Conservation (phyloP, 35 echinoderm and acorn worm species). For the Heliocidaris tuberculata region DNA sequence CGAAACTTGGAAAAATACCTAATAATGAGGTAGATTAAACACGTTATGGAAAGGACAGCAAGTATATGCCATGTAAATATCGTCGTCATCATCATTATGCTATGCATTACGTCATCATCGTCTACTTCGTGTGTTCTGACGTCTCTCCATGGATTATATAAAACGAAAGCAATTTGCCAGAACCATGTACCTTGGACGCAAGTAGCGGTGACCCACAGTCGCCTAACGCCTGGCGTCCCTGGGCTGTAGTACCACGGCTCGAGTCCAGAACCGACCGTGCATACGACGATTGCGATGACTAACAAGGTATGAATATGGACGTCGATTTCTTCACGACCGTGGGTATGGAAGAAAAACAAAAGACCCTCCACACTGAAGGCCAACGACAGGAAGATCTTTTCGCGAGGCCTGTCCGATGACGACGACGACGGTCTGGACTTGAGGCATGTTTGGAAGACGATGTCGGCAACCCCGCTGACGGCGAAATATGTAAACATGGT, state of each 20-base stretch:
- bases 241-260: constrained; percentile 4
- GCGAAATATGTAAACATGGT: constrained; percentile 59
- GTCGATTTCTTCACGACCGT: constrained; percentile 38
- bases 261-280: not conserved
- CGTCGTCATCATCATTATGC: constrained; percentile 42
- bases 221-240: not conserved
- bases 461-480: constrained; percentile 37
- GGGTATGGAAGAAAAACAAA: constrained; percentile 44
- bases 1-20: not conserved
- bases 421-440: not conserved
- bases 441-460: constrained; percentile 12
- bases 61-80: constrained; percentile 54
- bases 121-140: not conserved
- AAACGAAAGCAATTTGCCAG: constrained; percentile 37
- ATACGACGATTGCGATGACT: constrained; percentile 39
- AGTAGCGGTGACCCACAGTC: constrained; percentile 21
- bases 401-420: not conserved
- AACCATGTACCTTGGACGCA: constrained; percentile 59
- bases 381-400: constrained; percentile 44
- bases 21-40: not conserved
- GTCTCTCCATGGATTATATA: constrained; percentile 42
- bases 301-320: constrained; percentile 34
- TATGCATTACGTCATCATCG: not conserved
- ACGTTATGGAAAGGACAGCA: not conserved
- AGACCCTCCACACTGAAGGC: constrained; percentile 46